Conservation (phyloP, 1,140 invertebrate species). For the Leptonema lineaticorne region DNA sequence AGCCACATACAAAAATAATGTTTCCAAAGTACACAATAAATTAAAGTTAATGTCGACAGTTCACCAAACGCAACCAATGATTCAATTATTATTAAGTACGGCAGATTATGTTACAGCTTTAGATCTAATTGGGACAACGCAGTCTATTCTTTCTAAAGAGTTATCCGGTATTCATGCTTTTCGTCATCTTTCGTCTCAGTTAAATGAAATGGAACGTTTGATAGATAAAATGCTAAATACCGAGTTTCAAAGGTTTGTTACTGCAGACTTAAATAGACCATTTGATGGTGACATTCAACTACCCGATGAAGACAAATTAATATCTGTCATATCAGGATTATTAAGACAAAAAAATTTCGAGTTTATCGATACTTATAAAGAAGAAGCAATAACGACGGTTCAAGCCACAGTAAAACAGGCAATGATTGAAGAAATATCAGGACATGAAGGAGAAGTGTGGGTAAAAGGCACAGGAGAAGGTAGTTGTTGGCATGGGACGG, state of each 20-base stretch:
- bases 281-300: constrained; percentile 65
- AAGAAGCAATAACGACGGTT: constrained; percentile 86
- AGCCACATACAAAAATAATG: constrained; percentile 64
- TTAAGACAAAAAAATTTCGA: constrained; percentile 81
- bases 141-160: constrained; percentile 89
- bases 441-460: constrained; percentile 63
- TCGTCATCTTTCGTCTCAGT: constrained; percentile 90
- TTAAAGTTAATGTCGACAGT: constrained; percentile 93
- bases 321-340: constrained; percentile 87
- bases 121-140: constrained; percentile 94
- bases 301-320: constrained; percentile 78
- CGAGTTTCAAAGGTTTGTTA: constrained; percentile 91
- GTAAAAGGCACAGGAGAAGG: constrained; percentile 69
- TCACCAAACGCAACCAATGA: constrained; percentile 96
- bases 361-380: constrained; percentile 86
- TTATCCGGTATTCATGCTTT: constrained; percentile 91
- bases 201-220: constrained; percentile 94
- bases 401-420: constrained; percentile 88
- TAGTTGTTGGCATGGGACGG: constrained; percentile 61
- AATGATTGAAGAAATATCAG: constrained; percentile 75
- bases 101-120: constrained; percentile 97
- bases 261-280: constrained; percentile 88
- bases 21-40: constrained; percentile 67
- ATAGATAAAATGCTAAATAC: constrained; percentile 97
- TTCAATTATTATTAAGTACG: constrained; percentile 91